Conservation (phyloP, 1,140 invertebrate species). For the Acromyrmex echinatior region DNA sequence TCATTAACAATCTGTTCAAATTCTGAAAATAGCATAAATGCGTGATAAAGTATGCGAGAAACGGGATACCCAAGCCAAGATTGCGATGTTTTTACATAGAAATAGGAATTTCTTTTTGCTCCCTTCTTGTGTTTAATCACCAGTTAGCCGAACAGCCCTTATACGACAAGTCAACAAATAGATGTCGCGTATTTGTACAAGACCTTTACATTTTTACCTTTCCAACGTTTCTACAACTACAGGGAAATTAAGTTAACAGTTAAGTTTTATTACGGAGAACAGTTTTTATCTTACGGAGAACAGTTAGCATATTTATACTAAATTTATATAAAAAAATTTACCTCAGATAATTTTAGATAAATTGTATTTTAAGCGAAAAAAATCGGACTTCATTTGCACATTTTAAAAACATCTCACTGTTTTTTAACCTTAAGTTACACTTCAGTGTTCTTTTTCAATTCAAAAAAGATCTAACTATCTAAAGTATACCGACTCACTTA, state of each 20-base stretch:
- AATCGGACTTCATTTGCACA: too few species aligned
- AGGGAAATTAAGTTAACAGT: background rate
- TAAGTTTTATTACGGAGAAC: background rate
- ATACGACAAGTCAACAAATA: constrained; percentile 70
- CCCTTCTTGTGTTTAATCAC: constrained; percentile 70
- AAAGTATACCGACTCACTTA: background rate
- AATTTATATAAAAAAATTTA: background rate
- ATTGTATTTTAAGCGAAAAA: background rate
- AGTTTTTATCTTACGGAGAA: background rate
- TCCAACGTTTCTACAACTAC: background rate
- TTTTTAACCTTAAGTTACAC: background rate
- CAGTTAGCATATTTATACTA: background rate
- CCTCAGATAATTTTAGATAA: background rate
- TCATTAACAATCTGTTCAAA: background rate
- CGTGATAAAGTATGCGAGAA: background rate
- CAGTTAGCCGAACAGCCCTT: constrained; percentile 73
- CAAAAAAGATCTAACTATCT: background rate
- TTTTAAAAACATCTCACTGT: constrained; percentile 1
- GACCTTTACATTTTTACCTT: constrained; percentile 71
- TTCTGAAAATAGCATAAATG: constrained; percentile 24
- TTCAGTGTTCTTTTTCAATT: background rate
- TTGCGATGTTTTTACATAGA: constrained; percentile 34
- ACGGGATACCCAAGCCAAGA: constrained; percentile 36
- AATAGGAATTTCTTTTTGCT: constrained; percentile 52
- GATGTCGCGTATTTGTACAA: constrained; percentile 79